Percentiles rank a stretch among this genome's conserved stretches.
These are phyloP conservation scores for Miltochrista miniata DNA, from an alignment of 2,888 invertebrate species.

Conservation along the genomic window DNA sequence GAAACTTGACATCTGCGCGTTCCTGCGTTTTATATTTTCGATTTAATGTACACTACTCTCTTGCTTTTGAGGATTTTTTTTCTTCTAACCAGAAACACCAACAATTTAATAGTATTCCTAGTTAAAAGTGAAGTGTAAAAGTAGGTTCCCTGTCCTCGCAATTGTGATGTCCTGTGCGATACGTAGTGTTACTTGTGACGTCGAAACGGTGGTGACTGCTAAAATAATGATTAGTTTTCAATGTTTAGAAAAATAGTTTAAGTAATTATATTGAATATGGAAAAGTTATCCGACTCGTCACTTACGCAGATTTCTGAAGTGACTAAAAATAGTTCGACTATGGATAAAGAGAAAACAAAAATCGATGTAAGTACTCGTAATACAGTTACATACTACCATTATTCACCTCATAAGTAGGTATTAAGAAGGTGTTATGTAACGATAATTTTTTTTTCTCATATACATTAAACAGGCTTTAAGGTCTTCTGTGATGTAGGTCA, in stretches of 20 bases:
- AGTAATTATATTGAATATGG: conserved; percentile 41
- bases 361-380: conserved; percentile 69
- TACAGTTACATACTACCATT: not conserved
- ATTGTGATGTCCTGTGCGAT: conserved; percentile 61
- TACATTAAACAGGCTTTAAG: not conserved
- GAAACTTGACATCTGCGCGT: conserved; percentile 83
- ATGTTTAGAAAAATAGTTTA: conserved; percentile 50
- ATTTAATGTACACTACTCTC: conserved; percentile 63
- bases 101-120: conserved; percentile 10
- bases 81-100: conserved; percentile 27
- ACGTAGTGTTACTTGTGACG: conserved; percentile 44
- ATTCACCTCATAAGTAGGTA: not conserved
- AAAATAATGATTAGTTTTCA: conserved; percentile 48
- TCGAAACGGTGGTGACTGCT: conserved; percentile 46
- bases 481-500: not conserved
- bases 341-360: conserved; percentile 67
- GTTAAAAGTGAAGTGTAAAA: conserved; percentile 18
- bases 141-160: conserved; percentile 19
- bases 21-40: conserved; percentile 77
- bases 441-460: not conserved
- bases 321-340: conserved; percentile 54
- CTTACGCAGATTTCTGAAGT: conserved; percentile 57
- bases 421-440: conserved; percentile 1
- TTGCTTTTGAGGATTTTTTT: conserved; percentile 55
- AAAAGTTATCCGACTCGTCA: conserved; percentile 47